phyloP scores from a whole-genome alignment of 2,113 vertebrate genomes.

The Sturnus vulgaris region DNA sequence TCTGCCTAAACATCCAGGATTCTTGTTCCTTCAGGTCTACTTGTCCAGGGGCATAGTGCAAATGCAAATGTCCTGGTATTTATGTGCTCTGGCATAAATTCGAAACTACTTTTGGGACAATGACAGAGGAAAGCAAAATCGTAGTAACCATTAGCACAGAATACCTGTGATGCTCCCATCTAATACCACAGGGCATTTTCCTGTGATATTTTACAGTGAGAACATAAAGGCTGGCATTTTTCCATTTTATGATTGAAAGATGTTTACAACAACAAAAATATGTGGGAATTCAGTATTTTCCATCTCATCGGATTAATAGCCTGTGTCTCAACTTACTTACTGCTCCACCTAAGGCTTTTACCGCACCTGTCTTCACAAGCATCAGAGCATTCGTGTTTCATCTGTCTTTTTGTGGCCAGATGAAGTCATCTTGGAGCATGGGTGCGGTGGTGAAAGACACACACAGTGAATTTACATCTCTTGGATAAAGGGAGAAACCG shows the following conservation, averaged over 20 bases:
- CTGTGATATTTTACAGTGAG: not conserved
- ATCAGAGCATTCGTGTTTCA: rapidly evolving
- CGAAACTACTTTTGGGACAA: not conserved
- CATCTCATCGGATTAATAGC: not conserved
- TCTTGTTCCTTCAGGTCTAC: not conserved
- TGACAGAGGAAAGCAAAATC: not conserved
- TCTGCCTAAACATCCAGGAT: not conserved
- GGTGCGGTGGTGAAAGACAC: not conserved
- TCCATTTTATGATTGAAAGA: not conserved
- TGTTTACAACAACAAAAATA: not conserved
- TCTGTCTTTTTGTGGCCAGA: not conserved
- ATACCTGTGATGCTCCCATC: not conserved
- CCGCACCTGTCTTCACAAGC: not conserved
- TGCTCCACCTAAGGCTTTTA: not conserved
- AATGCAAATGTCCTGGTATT: not conserved
- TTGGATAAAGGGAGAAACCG: not conserved
- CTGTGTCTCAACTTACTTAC: not conserved
- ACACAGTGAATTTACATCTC: not conserved
- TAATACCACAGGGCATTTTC: not conserved
- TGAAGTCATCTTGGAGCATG: not conserved
- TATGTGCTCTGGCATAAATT: not conserved
- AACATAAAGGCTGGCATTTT: not conserved
- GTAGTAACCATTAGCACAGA: not conserved
- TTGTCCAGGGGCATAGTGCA: not conserved
- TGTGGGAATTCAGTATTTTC: not conserved